Conservation (phyloP, 2,888 invertebrate genomes). For the Drosophila prostipennis region DNA sequence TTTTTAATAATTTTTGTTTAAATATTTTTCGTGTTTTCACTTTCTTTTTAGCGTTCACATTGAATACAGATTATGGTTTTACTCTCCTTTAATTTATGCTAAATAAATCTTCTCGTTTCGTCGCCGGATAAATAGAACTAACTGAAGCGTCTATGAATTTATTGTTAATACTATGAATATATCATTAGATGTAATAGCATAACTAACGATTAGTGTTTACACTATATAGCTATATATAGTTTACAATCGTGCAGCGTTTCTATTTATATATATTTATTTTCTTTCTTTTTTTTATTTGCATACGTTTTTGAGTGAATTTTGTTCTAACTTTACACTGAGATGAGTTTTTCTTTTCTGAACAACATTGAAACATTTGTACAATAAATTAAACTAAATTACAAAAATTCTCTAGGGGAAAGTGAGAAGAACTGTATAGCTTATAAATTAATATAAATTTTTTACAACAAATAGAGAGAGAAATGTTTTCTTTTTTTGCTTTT, state of each 20-base stretch:
- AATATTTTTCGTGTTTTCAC: conserved; percentile 46
- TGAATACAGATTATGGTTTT: conserved; percentile 54
- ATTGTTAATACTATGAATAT: conserved; percentile 71
- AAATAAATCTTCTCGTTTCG: conserved; percentile 35
- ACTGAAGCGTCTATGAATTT: conserved; percentile 80
- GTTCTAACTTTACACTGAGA: conserved; percentile 78
- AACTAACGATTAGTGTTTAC: conserved; percentile 62
- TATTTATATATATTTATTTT: conserved; percentile 17
- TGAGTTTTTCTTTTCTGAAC: conserved; percentile 69
- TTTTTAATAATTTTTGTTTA: conserved; percentile 56
- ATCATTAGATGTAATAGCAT: conserved; percentile 55
- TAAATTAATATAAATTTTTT: conserved; percentile 43
- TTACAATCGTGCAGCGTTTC: conserved; percentile 58
- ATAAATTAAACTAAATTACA: conserved; percentile 63
- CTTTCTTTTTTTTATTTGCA: background rate
- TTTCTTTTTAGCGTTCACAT: conserved; percentile 54
- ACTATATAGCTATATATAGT: conserved; percentile 45
- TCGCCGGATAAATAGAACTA: conserved; percentile 72
- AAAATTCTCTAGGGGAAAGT: conserved; percentile 62
- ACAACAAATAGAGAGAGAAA: conserved; percentile 58
- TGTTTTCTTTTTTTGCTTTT: conserved; percentile 4
- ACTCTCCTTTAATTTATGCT: conserved; percentile 45
- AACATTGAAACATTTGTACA: conserved; percentile 72
- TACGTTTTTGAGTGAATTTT: conserved; percentile 47
- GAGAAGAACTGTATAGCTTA: conserved; percentile 62